Evolutionary conservation across 2,797 vertebrate species (phyloP).

Genomic region (Philypnodon macrostomus): DNA sequence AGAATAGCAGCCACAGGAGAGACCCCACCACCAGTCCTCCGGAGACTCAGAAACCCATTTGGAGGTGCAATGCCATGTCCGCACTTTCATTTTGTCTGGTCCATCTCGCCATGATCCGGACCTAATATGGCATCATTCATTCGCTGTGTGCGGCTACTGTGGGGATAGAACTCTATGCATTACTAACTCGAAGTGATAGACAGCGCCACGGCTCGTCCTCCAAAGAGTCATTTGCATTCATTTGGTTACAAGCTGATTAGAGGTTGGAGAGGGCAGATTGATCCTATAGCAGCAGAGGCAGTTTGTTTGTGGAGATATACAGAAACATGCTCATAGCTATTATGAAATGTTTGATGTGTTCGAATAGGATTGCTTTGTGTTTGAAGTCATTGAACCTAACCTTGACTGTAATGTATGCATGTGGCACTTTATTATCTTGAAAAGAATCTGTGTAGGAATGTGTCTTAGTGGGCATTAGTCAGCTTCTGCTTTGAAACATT

Average conservation of each 20-base stretch:
- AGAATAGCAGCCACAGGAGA: conserved; percentile 55
- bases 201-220: conserved; percentile 54
- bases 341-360: neutral
- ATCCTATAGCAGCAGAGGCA: conserved; percentile 34
- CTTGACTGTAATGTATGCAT: conserved; percentile 12
- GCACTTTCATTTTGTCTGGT: conserved; percentile 64
- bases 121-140: conserved; percentile 25
- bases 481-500: no score
- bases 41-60: conserved; percentile 64
- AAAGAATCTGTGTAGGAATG: conserved; percentile 13
- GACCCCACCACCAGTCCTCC: conserved; percentile 56
- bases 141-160: conserved; percentile 24
- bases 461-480: neutral
- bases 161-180: conserved; percentile 29
- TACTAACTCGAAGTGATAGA: conserved; percentile 56
- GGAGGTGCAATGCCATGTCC: conserved; percentile 67
- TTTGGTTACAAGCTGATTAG: conserved; percentile 59
- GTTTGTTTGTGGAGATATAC: conserved; percentile 15
- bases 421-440: neutral
- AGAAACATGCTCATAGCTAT: conserved; percentile 16
- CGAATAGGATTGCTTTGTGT: conserved; percentile 2
- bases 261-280: conserved; percentile 43
- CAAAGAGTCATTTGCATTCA: conserved; percentile 59
- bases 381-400: conserved; percentile 12
- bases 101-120: conserved; percentile 21